phyloP scores from a whole-genome alignment of 92 coral and sea anemone genomes.

The Zoanthus sociatus region DNA sequence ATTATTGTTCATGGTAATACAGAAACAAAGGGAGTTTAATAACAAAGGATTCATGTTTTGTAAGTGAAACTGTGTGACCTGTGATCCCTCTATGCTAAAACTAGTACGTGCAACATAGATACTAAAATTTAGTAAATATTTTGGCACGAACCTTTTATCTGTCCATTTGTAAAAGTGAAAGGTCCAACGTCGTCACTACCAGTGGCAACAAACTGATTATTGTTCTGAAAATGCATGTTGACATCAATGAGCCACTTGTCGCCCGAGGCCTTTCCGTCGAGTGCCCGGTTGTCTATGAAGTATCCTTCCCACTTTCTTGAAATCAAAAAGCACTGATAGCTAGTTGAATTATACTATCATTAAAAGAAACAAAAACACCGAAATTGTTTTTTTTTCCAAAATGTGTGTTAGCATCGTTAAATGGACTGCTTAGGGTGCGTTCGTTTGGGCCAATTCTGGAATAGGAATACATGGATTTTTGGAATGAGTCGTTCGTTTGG shows the following conservation, averaged over 20 bases:
- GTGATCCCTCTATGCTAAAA: not conserved
- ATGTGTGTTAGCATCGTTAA: no score
- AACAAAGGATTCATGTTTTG: no score
- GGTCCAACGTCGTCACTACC: constrained; percentile 54
- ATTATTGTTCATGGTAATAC: no score
- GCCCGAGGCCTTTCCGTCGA: constrained; percentile 38
- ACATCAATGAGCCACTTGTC: constrained; percentile 65
- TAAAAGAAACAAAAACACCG: no score
- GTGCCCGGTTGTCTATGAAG: constrained; percentile 49
- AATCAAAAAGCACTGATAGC: not conserved
- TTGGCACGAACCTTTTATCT: constrained; percentile 13
- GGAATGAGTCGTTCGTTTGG: no score
- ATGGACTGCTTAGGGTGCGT: no score
- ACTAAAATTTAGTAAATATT: not conserved
- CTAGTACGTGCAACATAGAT: not conserved
- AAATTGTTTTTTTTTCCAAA: no score
- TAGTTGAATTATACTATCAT: no score
- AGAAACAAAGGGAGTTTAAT: no score
- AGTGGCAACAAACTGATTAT: constrained; percentile 44
- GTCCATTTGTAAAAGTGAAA: constrained; percentile 48
- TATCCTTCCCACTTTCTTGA: constrained; percentile 59
- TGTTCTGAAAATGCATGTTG: constrained; percentile 41
- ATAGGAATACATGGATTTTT: no score
- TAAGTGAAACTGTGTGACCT: no score
- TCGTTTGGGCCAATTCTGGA: no score